Conservation (phyloP, 1,140 invertebrate species). For the Stegodyphus mimosarum region DNA sequence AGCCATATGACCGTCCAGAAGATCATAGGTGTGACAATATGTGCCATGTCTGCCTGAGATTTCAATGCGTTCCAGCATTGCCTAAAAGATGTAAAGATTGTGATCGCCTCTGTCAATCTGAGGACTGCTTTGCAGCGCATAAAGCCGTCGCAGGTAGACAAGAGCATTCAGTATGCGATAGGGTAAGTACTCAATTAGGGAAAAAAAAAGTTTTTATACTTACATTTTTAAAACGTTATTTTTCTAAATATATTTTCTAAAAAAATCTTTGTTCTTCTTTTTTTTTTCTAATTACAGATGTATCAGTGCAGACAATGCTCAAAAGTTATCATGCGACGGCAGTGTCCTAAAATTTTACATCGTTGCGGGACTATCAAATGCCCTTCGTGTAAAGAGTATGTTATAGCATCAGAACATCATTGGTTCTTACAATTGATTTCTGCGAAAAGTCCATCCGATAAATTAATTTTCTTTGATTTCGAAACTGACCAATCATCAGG, state of each 20-base stretch:
- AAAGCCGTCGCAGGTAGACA: too few species aligned
- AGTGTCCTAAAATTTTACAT: neutral
- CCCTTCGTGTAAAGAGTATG: neutral
- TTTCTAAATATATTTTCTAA: too few species aligned
- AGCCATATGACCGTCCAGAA: neutral
- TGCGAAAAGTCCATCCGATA: neutral
- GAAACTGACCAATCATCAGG: conserved; percentile 22
- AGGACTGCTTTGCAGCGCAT: conserved; percentile 3
- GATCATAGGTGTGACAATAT: neutral
- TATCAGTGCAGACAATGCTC: conserved; percentile 5
- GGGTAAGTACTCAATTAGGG: too few species aligned
- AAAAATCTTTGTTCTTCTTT: neutral
- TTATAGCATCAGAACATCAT: neutral
- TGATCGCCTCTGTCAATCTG: neutral
- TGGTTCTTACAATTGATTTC: neutral
- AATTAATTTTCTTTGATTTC: conserved; percentile 11
- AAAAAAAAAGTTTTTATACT: too few species aligned
- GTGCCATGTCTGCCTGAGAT: neutral
- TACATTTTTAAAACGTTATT: too few species aligned
- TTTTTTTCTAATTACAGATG: neutral
- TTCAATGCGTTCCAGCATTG: neutral
- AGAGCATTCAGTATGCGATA: too few species aligned
- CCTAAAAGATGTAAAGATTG: neutral
- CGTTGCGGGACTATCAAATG: neutral
- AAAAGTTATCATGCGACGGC: neutral